These are phyloP conservation scores for Scaeva pyrastri DNA, from an alignment of 2,888 invertebrate genomes.

Conservation along the genomic window DNA sequence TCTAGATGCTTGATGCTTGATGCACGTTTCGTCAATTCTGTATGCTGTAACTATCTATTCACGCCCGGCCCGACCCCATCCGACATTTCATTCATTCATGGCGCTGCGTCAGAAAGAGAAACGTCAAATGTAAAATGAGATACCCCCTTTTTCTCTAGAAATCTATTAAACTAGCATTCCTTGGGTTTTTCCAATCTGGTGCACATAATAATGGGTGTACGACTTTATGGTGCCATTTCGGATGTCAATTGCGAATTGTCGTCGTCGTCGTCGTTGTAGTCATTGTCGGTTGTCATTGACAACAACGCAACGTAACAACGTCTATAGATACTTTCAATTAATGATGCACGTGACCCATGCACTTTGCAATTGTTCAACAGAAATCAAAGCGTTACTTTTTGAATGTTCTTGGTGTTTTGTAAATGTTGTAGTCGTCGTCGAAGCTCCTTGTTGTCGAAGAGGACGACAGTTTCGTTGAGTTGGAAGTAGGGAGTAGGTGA, in stretches of 20 bases:
- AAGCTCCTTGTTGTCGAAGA: not conserved
- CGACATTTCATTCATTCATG: not conserved
- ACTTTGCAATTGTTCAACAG: constrained; percentile 13
- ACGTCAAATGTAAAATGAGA: not conserved
- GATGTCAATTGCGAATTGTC: constrained; percentile 69
- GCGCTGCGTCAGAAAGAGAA: no score
- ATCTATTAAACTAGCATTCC: constrained; percentile 28
- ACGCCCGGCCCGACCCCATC: not conserved
- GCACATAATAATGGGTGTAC: constrained; percentile 32
- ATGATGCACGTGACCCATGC: constrained; percentile 65
- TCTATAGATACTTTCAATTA: constrained; percentile 71
- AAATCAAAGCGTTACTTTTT: constrained; percentile 38
- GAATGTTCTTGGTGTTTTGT: constrained; percentile 9
- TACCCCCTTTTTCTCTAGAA: not conserved
- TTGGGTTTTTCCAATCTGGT: constrained; percentile 55
- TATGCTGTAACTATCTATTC: not conserved
- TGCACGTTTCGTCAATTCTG: constrained; percentile 34
- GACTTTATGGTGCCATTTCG: constrained; percentile 69
- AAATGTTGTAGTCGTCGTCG: not conserved
- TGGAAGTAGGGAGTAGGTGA: not conserved
- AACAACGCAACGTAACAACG: constrained; percentile 26
- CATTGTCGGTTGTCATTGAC: not conserved
- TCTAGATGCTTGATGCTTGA: not conserved
- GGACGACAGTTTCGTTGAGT: not conserved
- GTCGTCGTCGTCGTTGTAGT: constrained; percentile 1